A percentile compares a stretch with the other conserved stretches of the same genome.
Conservation (phyloP, 1,140 invertebrate species). For the Drepana arcuata region DNA sequence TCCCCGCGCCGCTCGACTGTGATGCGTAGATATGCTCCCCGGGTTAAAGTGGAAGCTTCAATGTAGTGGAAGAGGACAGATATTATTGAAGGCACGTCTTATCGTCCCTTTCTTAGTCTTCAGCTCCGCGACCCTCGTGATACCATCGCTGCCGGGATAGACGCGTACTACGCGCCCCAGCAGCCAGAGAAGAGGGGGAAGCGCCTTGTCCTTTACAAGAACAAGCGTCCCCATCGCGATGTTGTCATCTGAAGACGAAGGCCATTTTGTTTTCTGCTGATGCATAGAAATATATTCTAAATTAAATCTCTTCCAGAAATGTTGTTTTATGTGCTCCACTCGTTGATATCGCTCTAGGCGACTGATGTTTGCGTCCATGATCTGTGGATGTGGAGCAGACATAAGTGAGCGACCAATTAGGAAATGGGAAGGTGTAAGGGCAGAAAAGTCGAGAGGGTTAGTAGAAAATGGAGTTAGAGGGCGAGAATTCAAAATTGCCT, state of each 20-base stretch:
- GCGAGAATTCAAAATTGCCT: slow-evolving; percentile 30
- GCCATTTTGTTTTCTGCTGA: slow-evolving; percentile 4
- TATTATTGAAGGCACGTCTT: background rate
- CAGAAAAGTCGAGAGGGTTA: slow-evolving; percentile 24
- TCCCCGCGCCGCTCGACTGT: no score
- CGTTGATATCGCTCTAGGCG: slow-evolving; percentile 8
- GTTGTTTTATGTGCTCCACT: slow-evolving; percentile 8
- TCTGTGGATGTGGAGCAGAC: slow-evolving; percentile 5
- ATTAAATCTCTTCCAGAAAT: background rate
- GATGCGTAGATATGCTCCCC: slow-evolving; percentile 3
- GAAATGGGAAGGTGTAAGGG: slow-evolving; percentile 51
- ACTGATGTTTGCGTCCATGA: background rate
- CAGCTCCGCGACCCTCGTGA: background rate
- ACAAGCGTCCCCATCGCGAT: background rate
- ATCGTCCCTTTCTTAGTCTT: slow-evolving; percentile 1
- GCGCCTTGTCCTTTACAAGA: background rate
- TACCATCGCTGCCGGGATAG: background rate
- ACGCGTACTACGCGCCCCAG: background rate
- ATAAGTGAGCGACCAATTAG: slow-evolving; percentile 16
- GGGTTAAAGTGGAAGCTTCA: background rate
- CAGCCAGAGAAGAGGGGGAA: background rate
- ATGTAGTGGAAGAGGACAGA: background rate
- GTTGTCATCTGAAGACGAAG: background rate
- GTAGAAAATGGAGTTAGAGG: slow-evolving; percentile 22
- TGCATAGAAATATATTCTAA: background rate